These are phyloP conservation scores for Ormyrus pomaceus DNA, from an alignment of 2,888 invertebrate genomes.

Conservation along the genomic window DNA sequence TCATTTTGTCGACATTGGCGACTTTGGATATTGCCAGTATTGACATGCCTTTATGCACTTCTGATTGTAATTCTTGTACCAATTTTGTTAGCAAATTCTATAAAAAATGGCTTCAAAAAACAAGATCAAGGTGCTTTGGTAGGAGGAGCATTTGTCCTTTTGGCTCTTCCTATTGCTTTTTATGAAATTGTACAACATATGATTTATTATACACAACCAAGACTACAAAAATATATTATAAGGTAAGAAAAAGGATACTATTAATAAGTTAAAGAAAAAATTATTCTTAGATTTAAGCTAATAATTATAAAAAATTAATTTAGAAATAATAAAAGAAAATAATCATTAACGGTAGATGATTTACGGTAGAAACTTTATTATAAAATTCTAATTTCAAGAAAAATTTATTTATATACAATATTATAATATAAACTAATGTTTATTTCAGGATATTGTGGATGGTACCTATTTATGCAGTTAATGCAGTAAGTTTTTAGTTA, in stretches of 20 bases:
- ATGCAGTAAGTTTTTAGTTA: conserved; percentile 84
- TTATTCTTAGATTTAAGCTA: background rate
- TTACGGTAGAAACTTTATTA: too few relatives aligned
- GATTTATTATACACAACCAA: conserved; percentile 94
- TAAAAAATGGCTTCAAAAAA: conserved; percentile 86
- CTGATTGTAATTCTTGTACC: conserved; percentile 91
- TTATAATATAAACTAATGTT: conserved; percentile 19
- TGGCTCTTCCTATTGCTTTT: conserved; percentile 93
- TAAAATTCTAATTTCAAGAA: too few relatives aligned
- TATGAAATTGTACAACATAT: conserved; percentile 97
- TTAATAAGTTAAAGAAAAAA: conserved; percentile 15
- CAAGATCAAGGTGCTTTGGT: conserved; percentile 89
- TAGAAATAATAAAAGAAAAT: conserved; percentile 6
- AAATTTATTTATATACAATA: background rate
- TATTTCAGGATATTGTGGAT: conserved; percentile 92
- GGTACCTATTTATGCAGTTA: conserved; percentile 97
- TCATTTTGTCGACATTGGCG: conserved; percentile 81
- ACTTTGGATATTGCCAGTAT: conserved; percentile 92
- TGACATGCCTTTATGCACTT: conserved; percentile 87
- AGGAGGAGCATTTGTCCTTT: conserved; percentile 93
- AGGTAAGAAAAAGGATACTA: conserved; percentile 77
- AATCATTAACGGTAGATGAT: background rate
- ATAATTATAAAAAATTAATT: background rate
- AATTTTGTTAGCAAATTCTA: conserved; percentile 87
- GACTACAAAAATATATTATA: conserved; percentile 94